A percentile compares a stretch with the other conserved stretches of the same genome.
phyloP scores from a whole-genome alignment of 2,888 invertebrate species.

The Nephrotoma flavescens region DNA sequence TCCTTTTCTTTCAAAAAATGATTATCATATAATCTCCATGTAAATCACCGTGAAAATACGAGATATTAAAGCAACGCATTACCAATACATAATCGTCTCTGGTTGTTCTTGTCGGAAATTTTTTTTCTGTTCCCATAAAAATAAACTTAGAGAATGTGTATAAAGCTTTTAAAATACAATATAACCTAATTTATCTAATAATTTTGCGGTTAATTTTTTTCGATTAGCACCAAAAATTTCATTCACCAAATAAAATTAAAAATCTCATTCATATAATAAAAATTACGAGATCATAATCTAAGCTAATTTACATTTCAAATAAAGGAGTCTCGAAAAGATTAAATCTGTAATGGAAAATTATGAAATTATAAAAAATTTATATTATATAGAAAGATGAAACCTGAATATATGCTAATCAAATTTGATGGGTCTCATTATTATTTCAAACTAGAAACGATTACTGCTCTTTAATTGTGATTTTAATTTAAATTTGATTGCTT shows the following conservation, averaged over 20 bases:
- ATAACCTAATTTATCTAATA: not conserved
- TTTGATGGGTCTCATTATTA: not conserved
- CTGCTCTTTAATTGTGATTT: not conserved
- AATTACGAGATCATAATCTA: not conserved
- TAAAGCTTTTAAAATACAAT: not conserved
- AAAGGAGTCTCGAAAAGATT: not conserved
- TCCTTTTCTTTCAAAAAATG: not conserved
- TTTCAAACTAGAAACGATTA: not conserved
- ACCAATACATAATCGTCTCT: not conserved
- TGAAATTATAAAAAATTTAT: not conserved
- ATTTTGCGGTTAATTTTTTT: not conserved
- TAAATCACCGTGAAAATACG: not conserved
- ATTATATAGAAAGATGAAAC: not conserved
- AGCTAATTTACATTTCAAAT: not conserved
- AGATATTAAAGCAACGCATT: not conserved
- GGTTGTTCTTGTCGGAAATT: not conserved
- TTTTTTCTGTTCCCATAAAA: not conserved
- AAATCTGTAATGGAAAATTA: not conserved
- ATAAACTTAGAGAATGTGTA: not conserved
- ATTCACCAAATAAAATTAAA: not conserved
- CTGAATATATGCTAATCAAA: not conserved
- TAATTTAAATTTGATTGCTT: not conserved
- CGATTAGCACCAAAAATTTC: not conserved
- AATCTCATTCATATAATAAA: not conserved
- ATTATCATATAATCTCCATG: not conserved